These are phyloP conservation scores for Agrochola lychnidis DNA, from an alignment of 2,888 invertebrate genomes.

Conservation along the genomic window DNA sequence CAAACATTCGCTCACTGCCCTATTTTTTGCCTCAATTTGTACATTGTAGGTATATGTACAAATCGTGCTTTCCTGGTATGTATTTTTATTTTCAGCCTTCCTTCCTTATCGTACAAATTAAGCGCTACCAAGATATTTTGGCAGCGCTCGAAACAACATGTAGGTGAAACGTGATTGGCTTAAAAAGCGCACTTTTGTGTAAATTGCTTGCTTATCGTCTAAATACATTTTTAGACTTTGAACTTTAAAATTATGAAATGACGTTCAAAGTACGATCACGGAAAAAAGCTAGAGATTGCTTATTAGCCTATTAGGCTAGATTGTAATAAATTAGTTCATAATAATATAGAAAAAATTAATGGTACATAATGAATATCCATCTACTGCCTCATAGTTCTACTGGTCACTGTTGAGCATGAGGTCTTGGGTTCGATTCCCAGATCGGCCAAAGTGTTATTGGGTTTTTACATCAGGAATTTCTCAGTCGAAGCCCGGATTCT, in stretches of 20 bases:
- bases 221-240: constrained; percentile 10
- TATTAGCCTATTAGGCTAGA: too few species aligned
- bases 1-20: constrained; percentile 27
- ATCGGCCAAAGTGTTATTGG: not conserved
- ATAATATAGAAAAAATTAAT: too few species aligned
- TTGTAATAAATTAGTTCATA: too few species aligned
- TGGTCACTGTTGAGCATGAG: not conserved
- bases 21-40: constrained; percentile 38
- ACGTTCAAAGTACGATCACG: too few species aligned
- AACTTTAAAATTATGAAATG: not conserved
- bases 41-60: constrained; percentile 26
- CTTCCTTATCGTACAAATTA: constrained; percentile 53
- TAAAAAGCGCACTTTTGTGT: constrained; percentile 29
- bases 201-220: constrained; percentile 26
- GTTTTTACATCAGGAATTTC: not conserved
- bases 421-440: not conserved
- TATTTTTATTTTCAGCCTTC: constrained; percentile 48
- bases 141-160: constrained; percentile 37
- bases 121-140: constrained; percentile 46
- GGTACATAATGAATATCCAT: too few species aligned
- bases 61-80: constrained; percentile 31
- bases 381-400: not conserved
- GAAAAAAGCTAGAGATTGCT: too few species aligned
- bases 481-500: not conserved
- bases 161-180: constrained; percentile 37